phyloP scores from a whole-genome alignment of 37 sponge, comb jelly and placozoan species.

The Chondrilla cf. caribensis region DNA sequence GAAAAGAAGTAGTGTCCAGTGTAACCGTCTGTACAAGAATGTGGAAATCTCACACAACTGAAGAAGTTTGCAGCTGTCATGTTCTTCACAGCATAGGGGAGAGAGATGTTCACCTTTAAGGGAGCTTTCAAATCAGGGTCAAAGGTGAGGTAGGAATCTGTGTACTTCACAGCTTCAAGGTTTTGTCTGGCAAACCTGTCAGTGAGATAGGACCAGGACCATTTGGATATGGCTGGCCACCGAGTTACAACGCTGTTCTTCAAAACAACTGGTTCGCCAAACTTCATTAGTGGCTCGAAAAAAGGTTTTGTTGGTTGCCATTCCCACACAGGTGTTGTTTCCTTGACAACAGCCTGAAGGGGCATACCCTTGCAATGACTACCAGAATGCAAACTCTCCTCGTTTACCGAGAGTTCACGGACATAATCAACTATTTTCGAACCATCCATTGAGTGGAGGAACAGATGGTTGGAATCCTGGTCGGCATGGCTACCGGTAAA shows the following conservation, averaged over 20 bases:
- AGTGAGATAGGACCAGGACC: conserved; percentile 62
- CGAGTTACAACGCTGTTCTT: conserved; percentile 49
- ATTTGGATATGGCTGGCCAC: conserved; percentile 69
- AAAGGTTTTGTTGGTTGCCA: conserved; percentile 63
- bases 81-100: conserved; percentile 59
- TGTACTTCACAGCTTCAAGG: conserved; percentile 68
- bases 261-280: conserved; percentile 53
- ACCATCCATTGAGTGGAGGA: neutral
- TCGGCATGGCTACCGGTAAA: conserved; percentile 57
- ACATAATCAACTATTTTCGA: neutral
- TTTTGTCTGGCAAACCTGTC: conserved; percentile 27
- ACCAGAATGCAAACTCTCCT: neutral
- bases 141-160: conserved; percentile 68
- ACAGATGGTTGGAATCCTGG: neutral
- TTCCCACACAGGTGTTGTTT: neutral
- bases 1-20: conserved; percentile 85
- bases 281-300: conserved; percentile 32
- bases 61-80: conserved; percentile 67
- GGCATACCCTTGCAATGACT: too few relatives aligned
- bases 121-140: conserved; percentile 73
- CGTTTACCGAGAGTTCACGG: neutral
- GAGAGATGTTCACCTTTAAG: conserved; percentile 66
- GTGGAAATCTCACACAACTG: conserved; percentile 30
- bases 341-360: neutral
- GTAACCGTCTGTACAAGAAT: conserved; percentile 39